phyloP scores from a whole-genome alignment of 2,113 vertebrate genomes.

The Leucopternis melanops region DNA sequence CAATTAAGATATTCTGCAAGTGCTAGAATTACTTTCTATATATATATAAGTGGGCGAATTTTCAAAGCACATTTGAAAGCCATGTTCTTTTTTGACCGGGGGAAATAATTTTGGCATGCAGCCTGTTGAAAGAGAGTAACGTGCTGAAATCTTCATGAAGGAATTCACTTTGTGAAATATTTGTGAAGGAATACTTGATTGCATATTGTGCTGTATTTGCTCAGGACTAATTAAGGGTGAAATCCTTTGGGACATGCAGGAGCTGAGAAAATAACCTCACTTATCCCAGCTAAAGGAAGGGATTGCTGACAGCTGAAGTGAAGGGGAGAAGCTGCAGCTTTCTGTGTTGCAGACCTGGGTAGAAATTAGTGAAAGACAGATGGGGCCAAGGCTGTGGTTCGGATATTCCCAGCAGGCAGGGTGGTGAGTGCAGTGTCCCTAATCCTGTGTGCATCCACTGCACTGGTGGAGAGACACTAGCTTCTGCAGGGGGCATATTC shows the following conservation, averaged over 20 bases:
- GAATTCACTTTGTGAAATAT: not conserved
- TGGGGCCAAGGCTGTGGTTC: not conserved
- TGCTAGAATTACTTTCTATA: not conserved
- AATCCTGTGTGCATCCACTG: not conserved
- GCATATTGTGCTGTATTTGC: not conserved
- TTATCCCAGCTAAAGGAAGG: not conserved
- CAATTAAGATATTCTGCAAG: not conserved
- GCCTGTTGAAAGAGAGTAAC: not conserved
- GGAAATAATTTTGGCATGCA: not conserved
- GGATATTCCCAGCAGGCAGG: not conserved
- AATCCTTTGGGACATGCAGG: not conserved
- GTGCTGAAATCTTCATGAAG: not conserved
- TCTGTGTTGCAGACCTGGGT: not conserved
- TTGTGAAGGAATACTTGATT: not conserved
- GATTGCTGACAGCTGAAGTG: not conserved
- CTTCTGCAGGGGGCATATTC: not conserved
- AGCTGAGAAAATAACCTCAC: not conserved
- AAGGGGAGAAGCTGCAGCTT: not conserved
- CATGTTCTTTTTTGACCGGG: not conserved
- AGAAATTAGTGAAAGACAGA: not conserved
- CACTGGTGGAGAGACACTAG: not conserved
- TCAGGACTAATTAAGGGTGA: not conserved
- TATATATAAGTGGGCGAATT: not conserved
- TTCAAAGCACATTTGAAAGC: conserved; percentile 17
- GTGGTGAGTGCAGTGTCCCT: accelerated